Percentiles rank a stretch among this genome's conserved stretches.
These are phyloP conservation scores for Paelopatides confundens DNA, from an alignment of 53 echinoderm and acorn worm genomes.

Conservation along the genomic window DNA sequence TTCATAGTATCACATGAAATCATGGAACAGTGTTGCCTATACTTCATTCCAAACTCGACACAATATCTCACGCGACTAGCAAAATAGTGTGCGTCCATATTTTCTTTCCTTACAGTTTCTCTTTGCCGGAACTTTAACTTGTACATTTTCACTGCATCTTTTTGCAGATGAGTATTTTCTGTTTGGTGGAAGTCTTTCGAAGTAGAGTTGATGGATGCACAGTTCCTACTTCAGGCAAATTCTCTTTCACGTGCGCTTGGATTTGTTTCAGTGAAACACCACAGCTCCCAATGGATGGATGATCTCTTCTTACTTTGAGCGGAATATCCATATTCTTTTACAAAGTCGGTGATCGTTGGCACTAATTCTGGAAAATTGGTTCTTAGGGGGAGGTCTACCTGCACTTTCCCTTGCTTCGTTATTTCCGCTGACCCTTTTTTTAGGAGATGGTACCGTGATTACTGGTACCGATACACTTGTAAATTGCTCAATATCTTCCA, in stretches of 20 bases:
- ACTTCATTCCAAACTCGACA: slow-evolving; percentile 57
- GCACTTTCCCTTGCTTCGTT: neutral
- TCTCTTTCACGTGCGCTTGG: neutral
- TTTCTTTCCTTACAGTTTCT: slow-evolving; percentile 32
- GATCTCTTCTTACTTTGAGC: neutral
- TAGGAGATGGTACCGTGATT: neutral
- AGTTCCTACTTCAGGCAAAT: neutral
- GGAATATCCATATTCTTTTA: slow-evolving; percentile 2
- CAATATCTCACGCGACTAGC: slow-evolving; percentile 48
- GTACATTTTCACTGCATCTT: slow-evolving; percentile 24
- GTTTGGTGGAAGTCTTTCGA: neutral
- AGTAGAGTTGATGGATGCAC: neutral
- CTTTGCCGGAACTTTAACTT: slow-evolving; percentile 50
- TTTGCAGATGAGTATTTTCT: neutral
- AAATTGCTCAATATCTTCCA: no score
- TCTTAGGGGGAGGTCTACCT: neutral
- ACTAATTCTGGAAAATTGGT: slow-evolving; percentile 22
- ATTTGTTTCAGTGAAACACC: neutral
- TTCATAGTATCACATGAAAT: slow-evolving; percentile 65
- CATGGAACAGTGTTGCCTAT: neutral
- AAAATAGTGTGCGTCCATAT: slow-evolving; percentile 48
- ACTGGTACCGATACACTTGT: neutral
- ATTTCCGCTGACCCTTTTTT: neutral
- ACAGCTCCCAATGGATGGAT: neutral
- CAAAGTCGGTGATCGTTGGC: neutral